phyloP scores from a whole-genome alignment of 2,888 invertebrate species.

The Fragum whitleyi region DNA sequence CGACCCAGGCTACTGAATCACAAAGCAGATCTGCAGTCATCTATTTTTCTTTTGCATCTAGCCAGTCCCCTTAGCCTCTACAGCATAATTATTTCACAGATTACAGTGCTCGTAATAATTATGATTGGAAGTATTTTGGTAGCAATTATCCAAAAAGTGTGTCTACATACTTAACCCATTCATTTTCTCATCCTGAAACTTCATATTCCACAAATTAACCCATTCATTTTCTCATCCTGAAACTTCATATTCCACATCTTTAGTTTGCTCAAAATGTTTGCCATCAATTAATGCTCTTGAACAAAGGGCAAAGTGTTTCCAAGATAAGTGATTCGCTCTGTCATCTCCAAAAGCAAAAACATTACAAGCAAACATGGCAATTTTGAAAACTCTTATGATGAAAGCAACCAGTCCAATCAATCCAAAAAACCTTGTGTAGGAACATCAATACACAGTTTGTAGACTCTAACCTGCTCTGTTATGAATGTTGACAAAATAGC shows the following conservation, averaged over 20 bases:
- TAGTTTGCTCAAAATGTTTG: neutral
- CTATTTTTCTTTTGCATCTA: neutral
- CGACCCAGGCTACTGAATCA: too few relatives aligned
- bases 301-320: neutral
- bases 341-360: neutral
- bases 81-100: neutral
- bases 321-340: neutral
- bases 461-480: too few relatives aligned
- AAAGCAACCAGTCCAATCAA: too few relatives aligned
- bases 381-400: too few relatives aligned
- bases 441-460: too few relatives aligned
- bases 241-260: neutral
- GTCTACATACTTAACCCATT: neutral
- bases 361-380: too few relatives aligned
- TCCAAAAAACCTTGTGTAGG: too few relatives aligned
- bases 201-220: too few relatives aligned
- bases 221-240: neutral
- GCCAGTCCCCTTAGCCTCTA: neutral
- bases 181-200: too few relatives aligned
- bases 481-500: too few relatives aligned
- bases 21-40: too few relatives aligned
- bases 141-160: neutral
- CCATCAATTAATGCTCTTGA: neutral
- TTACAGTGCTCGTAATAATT: neutral
- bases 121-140: slow-evolving; percentile 3